Conservation (phyloP, 2,113 vertebrate genomes). For the Eurypyga helias region DNA sequence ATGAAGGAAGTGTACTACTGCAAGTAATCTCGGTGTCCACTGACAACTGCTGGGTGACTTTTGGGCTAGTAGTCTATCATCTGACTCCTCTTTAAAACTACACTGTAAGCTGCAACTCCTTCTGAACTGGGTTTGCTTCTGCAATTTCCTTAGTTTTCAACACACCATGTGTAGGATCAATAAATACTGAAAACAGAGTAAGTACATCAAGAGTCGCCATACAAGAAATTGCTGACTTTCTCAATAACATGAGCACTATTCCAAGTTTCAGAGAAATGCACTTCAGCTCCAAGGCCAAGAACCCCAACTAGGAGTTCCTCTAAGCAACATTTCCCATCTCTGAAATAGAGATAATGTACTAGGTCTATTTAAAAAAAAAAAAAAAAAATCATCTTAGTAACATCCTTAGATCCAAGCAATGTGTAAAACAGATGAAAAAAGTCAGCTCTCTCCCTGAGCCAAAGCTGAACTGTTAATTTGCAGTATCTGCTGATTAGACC, state of each 20-base stretch:
- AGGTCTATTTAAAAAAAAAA: background rate
- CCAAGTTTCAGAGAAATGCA: background rate
- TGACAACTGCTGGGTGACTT: background rate
- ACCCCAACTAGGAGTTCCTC: background rate
- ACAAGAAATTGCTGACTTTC: background rate
- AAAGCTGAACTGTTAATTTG: background rate
- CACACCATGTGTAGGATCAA: background rate
- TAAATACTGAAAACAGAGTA: background rate
- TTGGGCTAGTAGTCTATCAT: background rate
- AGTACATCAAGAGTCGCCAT: fast-evolving
- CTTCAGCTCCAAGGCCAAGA: background rate
- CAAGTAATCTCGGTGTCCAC: background rate
- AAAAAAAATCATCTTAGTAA: background rate
- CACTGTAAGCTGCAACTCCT: background rate
- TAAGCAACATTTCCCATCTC: background rate
- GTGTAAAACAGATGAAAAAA: background rate
- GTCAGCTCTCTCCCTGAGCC: background rate
- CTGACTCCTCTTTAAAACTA: background rate
- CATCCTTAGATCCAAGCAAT: background rate
- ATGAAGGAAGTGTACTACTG: fast-evolving
- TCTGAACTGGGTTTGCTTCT: background rate
- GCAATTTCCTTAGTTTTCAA: background rate
- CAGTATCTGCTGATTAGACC: background rate
- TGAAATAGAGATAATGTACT: background rate
- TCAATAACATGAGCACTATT: background rate